These are phyloP conservation scores for Agrilus planipennis DNA, from an alignment of 1,140 invertebrate species.

Conservation along the genomic window DNA sequence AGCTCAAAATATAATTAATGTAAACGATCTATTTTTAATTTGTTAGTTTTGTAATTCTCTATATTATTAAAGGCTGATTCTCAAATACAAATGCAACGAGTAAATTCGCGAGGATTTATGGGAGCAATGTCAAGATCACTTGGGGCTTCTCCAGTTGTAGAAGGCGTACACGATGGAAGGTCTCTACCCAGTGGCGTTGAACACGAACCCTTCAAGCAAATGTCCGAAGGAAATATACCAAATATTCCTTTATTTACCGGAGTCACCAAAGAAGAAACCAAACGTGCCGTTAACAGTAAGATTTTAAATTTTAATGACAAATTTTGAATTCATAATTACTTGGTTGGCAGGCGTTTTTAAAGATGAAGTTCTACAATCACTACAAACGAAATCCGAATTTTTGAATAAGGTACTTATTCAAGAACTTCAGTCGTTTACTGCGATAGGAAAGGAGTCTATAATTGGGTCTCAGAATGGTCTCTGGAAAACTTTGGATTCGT, in stretches of 20 bases:
- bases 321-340: neutral
- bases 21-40: slow-evolving; percentile 7
- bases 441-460: slow-evolving; percentile 3
- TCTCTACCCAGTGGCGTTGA: slow-evolving; percentile 45
- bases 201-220: slow-evolving; percentile 41
- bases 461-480: neutral
- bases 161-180: slow-evolving; percentile 48
- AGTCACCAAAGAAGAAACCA: slow-evolving; percentile 57
- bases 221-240: slow-evolving; percentile 41
- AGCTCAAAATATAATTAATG: slow-evolving; percentile 30
- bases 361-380: slow-evolving; percentile 36
- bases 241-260: slow-evolving; percentile 55
- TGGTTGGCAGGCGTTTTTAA: slow-evolving; percentile 36
- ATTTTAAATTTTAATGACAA: neutral
- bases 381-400: slow-evolving; percentile 40
- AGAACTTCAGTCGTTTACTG: slow-evolving; percentile 25
- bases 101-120: slow-evolving; percentile 35
- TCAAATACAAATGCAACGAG: slow-evolving; percentile 34
- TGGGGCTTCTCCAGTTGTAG: slow-evolving; percentile 42
- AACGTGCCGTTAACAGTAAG: slow-evolving; percentile 43
- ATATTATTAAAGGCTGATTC: slow-evolving; percentile 32
- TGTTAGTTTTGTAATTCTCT: slow-evolving; percentile 31
- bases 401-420: slow-evolving; percentile 41
- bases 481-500: slow-evolving; percentile 13
- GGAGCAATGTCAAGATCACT: slow-evolving; percentile 27